A percentile compares a stretch with the other conserved stretches of the same genome.
Evolutionary conservation across 1,140 invertebrate genomes (phyloP).

Genomic region (Eriocheir sinensis): DNA sequence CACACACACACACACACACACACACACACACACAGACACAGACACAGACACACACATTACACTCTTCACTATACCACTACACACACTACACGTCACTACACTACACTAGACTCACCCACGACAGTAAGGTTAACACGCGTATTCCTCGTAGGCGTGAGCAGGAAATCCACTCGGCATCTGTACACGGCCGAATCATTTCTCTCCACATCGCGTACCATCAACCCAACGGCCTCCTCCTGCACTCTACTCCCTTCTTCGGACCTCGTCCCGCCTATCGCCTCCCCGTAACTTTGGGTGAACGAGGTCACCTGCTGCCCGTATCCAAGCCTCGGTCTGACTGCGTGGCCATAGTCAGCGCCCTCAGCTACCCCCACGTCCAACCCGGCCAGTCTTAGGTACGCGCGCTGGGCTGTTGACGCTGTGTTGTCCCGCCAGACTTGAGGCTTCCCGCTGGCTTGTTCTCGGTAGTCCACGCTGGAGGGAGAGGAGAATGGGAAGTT

Average conservation of each 20-base stretch:
- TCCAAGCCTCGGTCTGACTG: not conserved
- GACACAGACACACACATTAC: not conserved
- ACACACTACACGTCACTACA: too few species aligned
- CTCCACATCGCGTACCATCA: conserved; percentile 62
- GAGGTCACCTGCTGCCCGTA: not conserved
- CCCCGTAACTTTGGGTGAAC: not conserved
- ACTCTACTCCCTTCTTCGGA: not conserved
- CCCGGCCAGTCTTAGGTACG: conserved; percentile 30
- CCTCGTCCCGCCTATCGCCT: not conserved
- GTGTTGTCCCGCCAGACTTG: conserved; percentile 70
- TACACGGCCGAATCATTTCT: conserved; percentile 80
- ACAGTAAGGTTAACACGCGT: conserved; percentile 92
- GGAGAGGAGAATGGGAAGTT: not conserved
- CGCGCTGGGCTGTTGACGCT: conserved; percentile 54
- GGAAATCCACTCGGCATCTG: conserved; percentile 91
- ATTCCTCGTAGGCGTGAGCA: conserved; percentile 92
- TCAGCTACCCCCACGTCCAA: conserved; percentile 41
- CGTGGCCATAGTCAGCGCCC: not conserved
- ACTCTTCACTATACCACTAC: too few species aligned
- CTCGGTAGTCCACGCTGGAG: conserved; percentile 66
- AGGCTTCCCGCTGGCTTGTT: conserved; percentile 51
- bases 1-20: not conserved
- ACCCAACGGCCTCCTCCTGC: not conserved
- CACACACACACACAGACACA: not conserved
- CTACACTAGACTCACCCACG: conserved; percentile 90